Percentiles rank a stretch among this genome's conserved stretches.
Evolutionary conservation across 2,888 invertebrate species (phyloP).

Genomic region (Lepetodrilus schrolli): DNA sequence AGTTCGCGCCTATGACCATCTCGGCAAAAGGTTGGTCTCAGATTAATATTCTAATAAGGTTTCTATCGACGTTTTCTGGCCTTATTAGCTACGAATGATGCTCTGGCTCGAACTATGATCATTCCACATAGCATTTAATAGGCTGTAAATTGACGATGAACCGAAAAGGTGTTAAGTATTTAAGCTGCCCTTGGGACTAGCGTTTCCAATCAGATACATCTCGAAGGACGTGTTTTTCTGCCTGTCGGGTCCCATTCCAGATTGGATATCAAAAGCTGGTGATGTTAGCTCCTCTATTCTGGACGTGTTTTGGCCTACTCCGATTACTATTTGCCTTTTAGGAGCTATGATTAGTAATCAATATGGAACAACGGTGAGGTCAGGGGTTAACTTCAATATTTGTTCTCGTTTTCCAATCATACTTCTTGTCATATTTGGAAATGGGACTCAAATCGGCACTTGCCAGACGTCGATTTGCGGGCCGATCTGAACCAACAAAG

Average conservation of each 20-base stretch:
- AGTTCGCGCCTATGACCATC: conserved; percentile 10
- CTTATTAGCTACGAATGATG: neutral
- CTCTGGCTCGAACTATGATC: neutral
- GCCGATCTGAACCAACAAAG: no score
- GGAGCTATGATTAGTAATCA: neutral
- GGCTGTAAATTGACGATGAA: neutral
- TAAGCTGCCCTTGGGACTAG: conserved; percentile 6
- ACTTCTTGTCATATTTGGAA: neutral
- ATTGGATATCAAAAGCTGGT: neutral
- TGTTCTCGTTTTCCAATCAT: neutral
- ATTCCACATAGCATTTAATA: neutral
- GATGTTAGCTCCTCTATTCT: neutral
- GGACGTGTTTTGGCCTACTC: neutral
- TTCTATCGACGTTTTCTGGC: conserved; percentile 25
- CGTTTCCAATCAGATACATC: neutral
- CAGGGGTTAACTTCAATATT: neutral
- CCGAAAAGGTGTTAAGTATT: conserved; percentile 15
- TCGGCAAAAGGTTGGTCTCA: neutral
- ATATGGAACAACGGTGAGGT: neutral
- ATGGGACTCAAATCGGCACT: no score
- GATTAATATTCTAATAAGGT: conserved; percentile 35
- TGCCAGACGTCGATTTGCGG: no score
- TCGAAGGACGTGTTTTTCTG: neutral
- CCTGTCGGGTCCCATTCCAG: neutral
- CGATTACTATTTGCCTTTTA: neutral